Conservation (phyloP, 2,113 vertebrate genomes). For the Anhinga anhinga region DNA sequence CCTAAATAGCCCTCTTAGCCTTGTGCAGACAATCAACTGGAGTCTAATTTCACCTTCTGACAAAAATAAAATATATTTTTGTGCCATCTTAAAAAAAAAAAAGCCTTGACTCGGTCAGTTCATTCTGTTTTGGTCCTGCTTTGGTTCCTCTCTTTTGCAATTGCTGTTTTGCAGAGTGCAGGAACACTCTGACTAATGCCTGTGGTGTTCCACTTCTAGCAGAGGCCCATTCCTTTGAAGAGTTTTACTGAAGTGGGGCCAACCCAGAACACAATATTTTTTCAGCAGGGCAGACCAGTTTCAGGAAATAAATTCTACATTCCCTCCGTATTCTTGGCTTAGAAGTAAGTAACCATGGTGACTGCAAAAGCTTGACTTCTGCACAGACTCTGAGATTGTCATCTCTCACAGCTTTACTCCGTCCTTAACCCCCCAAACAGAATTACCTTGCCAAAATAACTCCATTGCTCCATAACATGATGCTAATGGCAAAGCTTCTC, state of each 20-base stretch:
- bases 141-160: neutral
- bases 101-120: neutral
- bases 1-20: neutral
- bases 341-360: constrained; percentile 41
- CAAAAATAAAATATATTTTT: neutral
- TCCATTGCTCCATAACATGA: neutral
- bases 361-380: neutral
- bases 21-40: neutral
- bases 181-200: neutral
- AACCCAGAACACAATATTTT: neutral
- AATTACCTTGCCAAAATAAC: neutral
- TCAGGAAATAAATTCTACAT: neutral
- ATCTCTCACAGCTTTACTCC: neutral
- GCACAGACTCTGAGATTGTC: neutral
- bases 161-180: neutral
- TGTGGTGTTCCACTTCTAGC: neutral
- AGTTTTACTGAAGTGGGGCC: neutral
- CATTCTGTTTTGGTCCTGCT: neutral
- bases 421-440: neutral
- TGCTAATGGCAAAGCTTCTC: neutral
- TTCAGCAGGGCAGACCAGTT: neutral
- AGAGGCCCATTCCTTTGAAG: neutral
- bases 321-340: neutral
- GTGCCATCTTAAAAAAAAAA: neutral
- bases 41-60: neutral